Base-by-base conservation (phyloP, 2,797 vertebrate species). In the Erethizon dorsatum region DNA sequence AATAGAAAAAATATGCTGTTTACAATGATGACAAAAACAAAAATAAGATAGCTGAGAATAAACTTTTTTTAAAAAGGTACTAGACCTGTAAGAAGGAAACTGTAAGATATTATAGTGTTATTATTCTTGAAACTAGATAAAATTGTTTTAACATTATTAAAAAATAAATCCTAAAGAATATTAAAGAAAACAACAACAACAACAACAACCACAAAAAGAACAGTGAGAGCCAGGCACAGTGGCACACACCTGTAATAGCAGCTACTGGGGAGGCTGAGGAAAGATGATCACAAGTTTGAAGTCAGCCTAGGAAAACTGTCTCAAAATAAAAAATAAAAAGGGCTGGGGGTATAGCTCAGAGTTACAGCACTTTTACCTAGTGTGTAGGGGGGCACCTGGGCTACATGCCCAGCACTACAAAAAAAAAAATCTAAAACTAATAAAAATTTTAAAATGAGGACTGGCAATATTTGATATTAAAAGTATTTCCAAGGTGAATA, bases 41-140 rank as follows among this genome's bases (percentile, higher is more conserved):
- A 94, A 41, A 37, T 61, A 94, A 96, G 78, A 88, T 92, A 73
- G 63, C 37, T 73, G 92, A 94, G 89, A 63, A 85, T 31, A 56
- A 67, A 92, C n/a, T 67, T 56, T 56, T 56, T 56, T 56, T 50
- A 50, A 56, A 56, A 93, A 82, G 33, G 59, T 77, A 4, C 7
- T 93, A 24, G 37, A 59, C 24, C 50, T 67, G 24, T 63, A 82
- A 80, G 22, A 91, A 84, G 47, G 80, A 94, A 82, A 90, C 52
- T 83, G 61, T 47, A 67, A 92, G 75, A 85, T 84, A 85, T 12
- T 80, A 73, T 50, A 88, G 50, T 52, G 84, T 88, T 79, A 79
- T 73, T 89, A 56, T 83, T 90, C 93, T 84, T 88, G 15, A 93
- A 87, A 78, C 17, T 47, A 93, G 69, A 84, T 79, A 87, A 95